Base-by-base conservation (phyloP, 2,113 vertebrate species). In the Ursus arctos region DNA sequence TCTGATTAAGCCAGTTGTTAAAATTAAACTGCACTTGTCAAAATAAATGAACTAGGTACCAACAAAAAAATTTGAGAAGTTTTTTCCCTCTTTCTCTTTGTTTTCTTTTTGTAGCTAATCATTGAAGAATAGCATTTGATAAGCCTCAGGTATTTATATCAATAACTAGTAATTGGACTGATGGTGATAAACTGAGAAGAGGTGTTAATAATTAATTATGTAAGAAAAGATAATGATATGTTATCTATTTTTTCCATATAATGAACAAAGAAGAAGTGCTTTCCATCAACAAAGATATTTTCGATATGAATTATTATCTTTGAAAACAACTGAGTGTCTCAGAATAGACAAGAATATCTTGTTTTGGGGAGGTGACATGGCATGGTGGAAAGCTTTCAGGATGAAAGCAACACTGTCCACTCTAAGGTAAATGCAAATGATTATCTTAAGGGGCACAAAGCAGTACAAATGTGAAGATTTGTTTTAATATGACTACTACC, bases 21-120 rank as follows among this genome's bases (percentile, higher is more conserved):
- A 97, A 92, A 95, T 96, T 98, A 95, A 96, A 90, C 22, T 94
- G 63, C 71, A 79, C 90, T 94, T 94, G 80, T 98, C 95, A 96
- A 98, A 98, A 96, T 96, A 96, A 97, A 95, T 94, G 74, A 96
- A 89, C 40, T 88, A 94, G 67, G 1, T 69, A 93, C 28, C 51
- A 97, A 77, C 49, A 80, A 96, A 96, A 83, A n/a, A 89, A 67
- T 84, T 67, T 26, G 28, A 89, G 15, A 43, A 6, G 1, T 12
- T 49, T 72, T 89, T 84, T 57, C 63, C 21, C 9, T 65, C 11
- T 28, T 33, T 91, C 18, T 92, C 95, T 83, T 59, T 91, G 10
- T 77, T 94, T 94, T 43, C 51, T 51, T 88, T 82, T 53, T 31
- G 18, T 31, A 92, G 61, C 49, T 91, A 53, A 76, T 90, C 76